A percentile compares a stretch with the other conserved stretches of the same genome.
phyloP scores from a whole-genome alignment of 2,888 invertebrate species.

The Philaethria dido region DNA sequence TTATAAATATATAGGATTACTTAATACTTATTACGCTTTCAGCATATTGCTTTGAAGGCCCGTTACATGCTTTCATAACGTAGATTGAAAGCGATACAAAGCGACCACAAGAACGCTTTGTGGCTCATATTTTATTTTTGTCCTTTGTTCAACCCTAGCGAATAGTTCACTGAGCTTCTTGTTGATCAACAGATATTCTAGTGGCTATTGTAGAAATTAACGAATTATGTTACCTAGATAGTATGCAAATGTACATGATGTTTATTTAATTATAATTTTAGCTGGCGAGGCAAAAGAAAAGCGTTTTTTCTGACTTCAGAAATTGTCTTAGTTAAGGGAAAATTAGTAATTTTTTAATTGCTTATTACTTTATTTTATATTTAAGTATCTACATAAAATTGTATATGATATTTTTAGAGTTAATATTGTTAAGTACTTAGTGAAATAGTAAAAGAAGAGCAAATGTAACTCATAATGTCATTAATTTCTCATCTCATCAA shows the following conservation, averaged over 20 bases:
- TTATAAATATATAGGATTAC: conserved; percentile 43
- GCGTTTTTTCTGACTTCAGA: no score
- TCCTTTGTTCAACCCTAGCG: conserved; percentile 56
- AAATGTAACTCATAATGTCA: no score
- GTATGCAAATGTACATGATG: not conserved
- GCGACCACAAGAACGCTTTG: conserved; percentile 77
- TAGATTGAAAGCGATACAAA: conserved; percentile 77
- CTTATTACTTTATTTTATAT: no score
- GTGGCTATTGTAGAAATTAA: conserved; percentile 8
- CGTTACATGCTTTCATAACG: conserved; percentile 74
- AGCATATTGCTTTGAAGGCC: conserved; percentile 74
- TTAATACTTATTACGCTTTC: conserved; percentile 74
- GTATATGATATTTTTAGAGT: no score
- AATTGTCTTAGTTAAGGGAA: no score
- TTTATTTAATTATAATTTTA: not conserved
- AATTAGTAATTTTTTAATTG: no score
- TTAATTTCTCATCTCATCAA: no score
- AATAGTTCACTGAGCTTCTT: conserved; percentile 53
- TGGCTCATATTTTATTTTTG: conserved; percentile 71
- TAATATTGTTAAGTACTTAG: no score
- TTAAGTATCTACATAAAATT: no score
- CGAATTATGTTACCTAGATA: not conserved
- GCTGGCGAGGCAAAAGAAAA: no score
- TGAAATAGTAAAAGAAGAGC: no score
- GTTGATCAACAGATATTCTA: conserved; percentile 49